Percentiles rank a stretch among this genome's conserved stretches.
Evolutionary conservation across 1,140 invertebrate genomes (phyloP).

Genomic region (Cydia strobilella): DNA sequence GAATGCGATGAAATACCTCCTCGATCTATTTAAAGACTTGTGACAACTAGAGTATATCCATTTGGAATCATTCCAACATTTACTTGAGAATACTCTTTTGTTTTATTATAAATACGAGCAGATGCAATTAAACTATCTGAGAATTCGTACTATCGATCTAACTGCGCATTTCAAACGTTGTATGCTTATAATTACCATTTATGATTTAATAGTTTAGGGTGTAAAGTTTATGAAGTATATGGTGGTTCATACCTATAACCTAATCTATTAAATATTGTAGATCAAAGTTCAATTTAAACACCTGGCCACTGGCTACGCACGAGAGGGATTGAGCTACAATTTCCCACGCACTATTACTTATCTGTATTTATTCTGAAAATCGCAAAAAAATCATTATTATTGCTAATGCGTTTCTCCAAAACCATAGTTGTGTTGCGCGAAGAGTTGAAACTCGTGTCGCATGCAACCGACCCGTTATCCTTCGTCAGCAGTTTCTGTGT

Average conservation of each 20-base stretch:
- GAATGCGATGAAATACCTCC: constrained; percentile 66
- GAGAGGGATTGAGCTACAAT: too few relatives aligned
- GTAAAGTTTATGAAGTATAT: too few relatives aligned
- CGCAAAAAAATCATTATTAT: constrained; percentile 2
- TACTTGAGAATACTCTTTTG: constrained; percentile 38
- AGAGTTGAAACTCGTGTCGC: constrained; percentile 43
- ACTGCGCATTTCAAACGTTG: background rate
- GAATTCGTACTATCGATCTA: background rate
- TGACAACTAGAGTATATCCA: constrained; percentile 61
- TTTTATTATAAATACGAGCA: background rate
- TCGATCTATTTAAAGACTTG: constrained; percentile 61
- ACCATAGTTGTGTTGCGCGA: background rate
- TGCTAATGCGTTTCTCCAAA: constrained; percentile 32
- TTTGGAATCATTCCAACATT: constrained; percentile 70
- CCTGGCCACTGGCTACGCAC: too few relatives aligned
- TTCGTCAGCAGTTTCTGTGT: constrained; percentile 65
- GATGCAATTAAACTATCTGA: background rate
- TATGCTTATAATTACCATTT: too few relatives aligned
- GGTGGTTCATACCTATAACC: too few relatives aligned
- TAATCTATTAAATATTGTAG: too few relatives aligned
- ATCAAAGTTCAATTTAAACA: too few relatives aligned
- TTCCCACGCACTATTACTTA: too few relatives aligned
- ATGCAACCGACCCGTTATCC: constrained; percentile 70
- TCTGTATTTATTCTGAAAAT: background rate
- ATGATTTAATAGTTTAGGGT: too few relatives aligned